Conservation (phyloP, 1,140 invertebrate genomes). For the Polyergus mexicanus region DNA sequence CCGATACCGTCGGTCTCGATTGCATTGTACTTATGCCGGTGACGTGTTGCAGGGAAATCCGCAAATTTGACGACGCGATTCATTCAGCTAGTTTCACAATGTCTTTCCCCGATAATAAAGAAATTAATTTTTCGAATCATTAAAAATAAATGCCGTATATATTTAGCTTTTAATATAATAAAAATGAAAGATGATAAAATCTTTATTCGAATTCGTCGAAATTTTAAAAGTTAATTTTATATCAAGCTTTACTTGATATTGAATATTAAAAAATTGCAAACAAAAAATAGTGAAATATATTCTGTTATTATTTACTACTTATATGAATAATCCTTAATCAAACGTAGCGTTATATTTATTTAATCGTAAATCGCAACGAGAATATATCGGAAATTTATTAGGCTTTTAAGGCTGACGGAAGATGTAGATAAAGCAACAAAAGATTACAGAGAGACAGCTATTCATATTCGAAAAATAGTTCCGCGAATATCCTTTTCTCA, state of each 20-base stretch:
- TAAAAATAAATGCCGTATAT: not conserved
- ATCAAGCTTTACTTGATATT: not conserved
- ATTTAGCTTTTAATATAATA: no score
- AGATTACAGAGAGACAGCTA: not conserved
- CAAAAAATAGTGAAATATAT: not conserved
- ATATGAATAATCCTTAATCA: not conserved
- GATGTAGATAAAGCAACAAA: slow-evolving; percentile 7
- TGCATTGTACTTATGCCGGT: not conserved
- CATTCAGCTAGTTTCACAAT: not conserved
- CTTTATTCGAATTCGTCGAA: not conserved
- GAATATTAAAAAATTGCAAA: not conserved
- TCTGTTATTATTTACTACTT: not conserved
- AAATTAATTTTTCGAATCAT: not conserved
- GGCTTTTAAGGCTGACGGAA: not conserved
- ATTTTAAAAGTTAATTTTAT: not conserved
- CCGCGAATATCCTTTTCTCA: slow-evolving; percentile 25
- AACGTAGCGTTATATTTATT: not conserved
- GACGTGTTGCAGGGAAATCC: slow-evolving; percentile 1
- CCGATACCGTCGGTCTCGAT: slow-evolving; percentile 20
- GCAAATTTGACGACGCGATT: not conserved
- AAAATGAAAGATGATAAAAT: not conserved
- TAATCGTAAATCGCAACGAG: not conserved
- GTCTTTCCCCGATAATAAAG: not conserved
- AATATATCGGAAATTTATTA: not conserved
- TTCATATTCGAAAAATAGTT: slow-evolving; percentile 36